Evolutionary conservation across 1,140 invertebrate species (phyloP), one percentile per base, ranked within the genome.

Genomic region (Saxidomus purpurata): DNA sequence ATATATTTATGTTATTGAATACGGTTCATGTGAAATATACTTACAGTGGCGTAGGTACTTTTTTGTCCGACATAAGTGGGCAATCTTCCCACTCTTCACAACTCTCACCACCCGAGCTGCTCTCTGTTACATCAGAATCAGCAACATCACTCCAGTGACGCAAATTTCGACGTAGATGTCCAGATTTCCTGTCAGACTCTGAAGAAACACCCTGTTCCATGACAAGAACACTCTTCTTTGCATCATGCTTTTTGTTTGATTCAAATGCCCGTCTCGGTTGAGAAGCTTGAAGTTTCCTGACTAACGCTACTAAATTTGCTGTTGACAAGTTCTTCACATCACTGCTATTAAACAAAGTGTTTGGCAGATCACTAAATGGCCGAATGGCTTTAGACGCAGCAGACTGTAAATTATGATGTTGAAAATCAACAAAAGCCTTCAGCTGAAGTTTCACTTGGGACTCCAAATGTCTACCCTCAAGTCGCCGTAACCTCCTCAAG

Each of bases 111-210:
- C 98, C 98, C 49, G 98, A 99, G 93, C 98, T 99, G 79, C 98
- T 98, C 25, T 97, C 98, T 22, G 98, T 99, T 22, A 98, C 98
- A 96, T 99, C 98, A 25, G 98, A 98, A 96, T 99, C 98, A 69
- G 98, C 96, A 91, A 97, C 97, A 71, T 96, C 96, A 93, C 98
- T 97, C 67, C 98, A 96, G 84, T 97, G 96, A 40, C 97, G 96
- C 84, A 98, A 94, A 94, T 98, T 97, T 0, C 97, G 97, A 15
- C 97, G 95, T 61, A 98, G 95, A 28, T 97, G 96, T 49, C 97
- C 97, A 13, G 94, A 92, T 28, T 94, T 93, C 25, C 91, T 90
- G 8, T 94, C 92, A 38, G 96, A 92, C 77, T 96, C 95, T 6
- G 90, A 90, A 28, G 93, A 93, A 4, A 94, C 90, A 36, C 91